Percentiles rank a stretch among this genome's conserved stretches.
phyloP scores from a whole-genome alignment of 2,113 vertebrate species.

The Tragelaphus imberbis region DNA sequence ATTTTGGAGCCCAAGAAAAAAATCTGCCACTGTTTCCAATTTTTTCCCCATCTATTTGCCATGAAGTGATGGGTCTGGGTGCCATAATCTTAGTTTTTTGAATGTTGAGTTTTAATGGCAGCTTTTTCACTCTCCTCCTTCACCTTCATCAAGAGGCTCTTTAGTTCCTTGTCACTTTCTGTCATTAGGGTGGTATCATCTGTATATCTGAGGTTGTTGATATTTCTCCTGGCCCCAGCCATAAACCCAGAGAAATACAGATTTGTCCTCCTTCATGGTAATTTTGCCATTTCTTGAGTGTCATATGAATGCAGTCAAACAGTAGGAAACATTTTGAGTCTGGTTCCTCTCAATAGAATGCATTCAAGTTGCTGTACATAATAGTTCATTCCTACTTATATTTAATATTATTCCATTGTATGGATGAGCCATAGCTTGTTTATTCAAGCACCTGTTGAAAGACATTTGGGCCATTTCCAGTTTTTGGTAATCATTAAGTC shows the following conservation, averaged over 20 bases:
- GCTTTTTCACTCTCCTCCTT: not conserved
- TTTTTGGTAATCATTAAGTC: not conserved
- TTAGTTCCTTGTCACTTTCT: not conserved
- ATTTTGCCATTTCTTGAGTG: not conserved
- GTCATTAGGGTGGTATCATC: not conserved
- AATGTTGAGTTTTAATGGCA: not conserved
- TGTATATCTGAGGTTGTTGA: not conserved
- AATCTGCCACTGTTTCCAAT: not conserved
- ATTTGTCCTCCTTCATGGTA: not conserved
- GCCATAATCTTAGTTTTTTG: not conserved
- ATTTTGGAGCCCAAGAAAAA: not conserved
- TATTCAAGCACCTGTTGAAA: not conserved
- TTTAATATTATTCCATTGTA: not conserved
- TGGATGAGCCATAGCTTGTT: not conserved
- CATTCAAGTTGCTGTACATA: not conserved
- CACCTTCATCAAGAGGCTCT: not conserved
- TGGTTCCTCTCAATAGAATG: not conserved
- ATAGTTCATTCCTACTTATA: not conserved
- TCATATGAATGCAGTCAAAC: not conserved
- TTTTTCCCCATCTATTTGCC: not conserved
- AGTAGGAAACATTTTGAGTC: not conserved
- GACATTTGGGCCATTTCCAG: not conserved
- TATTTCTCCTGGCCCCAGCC: not conserved
- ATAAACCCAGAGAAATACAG: not conserved
- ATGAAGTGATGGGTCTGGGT: not conserved